Evolutionary conservation across 2,888 invertebrate genomes (phyloP).

Genomic region (Pelosia muscerda): DNA sequence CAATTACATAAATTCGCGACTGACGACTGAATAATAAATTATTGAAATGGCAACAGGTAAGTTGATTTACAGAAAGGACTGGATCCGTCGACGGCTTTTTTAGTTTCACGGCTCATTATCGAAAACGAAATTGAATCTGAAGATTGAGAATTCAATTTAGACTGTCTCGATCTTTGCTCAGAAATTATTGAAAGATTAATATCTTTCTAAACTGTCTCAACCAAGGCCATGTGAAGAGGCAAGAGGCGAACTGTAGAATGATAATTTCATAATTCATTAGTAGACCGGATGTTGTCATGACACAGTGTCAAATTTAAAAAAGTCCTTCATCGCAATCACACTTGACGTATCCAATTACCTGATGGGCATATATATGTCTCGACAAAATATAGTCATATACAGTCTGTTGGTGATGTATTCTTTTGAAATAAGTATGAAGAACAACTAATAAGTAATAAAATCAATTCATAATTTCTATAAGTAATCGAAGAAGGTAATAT

Average conservation of each 20-base stretch:
- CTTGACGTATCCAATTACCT: too few relatives aligned
- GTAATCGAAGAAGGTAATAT: background rate
- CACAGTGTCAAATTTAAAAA: background rate
- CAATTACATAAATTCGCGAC: conserved; percentile 46
- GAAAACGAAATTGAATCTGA: conserved; percentile 24
- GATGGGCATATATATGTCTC: too few relatives aligned
- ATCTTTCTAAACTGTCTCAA: background rate
- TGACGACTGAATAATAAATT: conserved; percentile 45
- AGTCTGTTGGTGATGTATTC: too few relatives aligned
- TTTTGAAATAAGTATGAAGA: too few relatives aligned
- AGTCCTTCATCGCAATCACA: background rate
- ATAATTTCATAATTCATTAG: background rate
- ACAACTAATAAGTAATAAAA: too few relatives aligned
- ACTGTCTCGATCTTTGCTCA: conserved; percentile 9
- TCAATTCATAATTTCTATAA: too few relatives aligned
- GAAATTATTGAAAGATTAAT: conserved; percentile 8
- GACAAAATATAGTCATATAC: too few relatives aligned
- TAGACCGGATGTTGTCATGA: background rate
- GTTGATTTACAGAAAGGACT: conserved; percentile 37
- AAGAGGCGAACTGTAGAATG: background rate
- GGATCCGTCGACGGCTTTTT: conserved; percentile 28
- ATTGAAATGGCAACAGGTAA: conserved; percentile 51
- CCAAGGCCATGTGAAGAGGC: background rate
- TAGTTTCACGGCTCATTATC: conserved; percentile 34
- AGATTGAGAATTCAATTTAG: conserved; percentile 16